Conservation (phyloP, 2,888 invertebrate genomes). For the Eupithecia tripunctaria region DNA sequence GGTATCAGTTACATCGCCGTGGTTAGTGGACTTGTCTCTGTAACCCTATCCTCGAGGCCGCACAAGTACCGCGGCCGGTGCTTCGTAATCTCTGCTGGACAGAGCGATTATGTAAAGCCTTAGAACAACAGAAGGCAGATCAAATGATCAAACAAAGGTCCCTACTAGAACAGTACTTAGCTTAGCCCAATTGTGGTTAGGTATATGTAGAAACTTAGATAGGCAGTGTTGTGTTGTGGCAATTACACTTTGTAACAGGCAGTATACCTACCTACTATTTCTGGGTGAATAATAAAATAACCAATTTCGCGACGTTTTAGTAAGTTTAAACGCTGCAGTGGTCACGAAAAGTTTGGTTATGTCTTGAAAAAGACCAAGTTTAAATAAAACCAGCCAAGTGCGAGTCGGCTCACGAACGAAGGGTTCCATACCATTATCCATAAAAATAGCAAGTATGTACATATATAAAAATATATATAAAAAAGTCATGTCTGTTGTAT, state of each 20-base stretch:
- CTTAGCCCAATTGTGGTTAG: neutral
- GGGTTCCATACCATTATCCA: no score
- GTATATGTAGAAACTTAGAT: neutral
- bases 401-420: no score
- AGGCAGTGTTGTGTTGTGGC: neutral
- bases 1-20: conserved; percentile 1
- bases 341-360: no score
- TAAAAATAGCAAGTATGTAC: no score
- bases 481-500: no score
- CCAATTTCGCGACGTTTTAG: neutral
- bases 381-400: no score
- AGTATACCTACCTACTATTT: no score
- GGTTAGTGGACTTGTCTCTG: conserved; percentile 1
- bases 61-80: conserved; percentile 6
- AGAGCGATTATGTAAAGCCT: conserved; percentile 1
- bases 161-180: neutral
- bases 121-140: neutral
- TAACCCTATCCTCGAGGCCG: conserved; percentile 15
- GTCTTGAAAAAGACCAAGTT: no score
- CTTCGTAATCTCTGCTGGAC: conserved; percentile 9
- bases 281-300: neutral
- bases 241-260: no score
- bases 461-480: no score
- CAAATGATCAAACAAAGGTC: neutral
- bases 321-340: neutral